Percentiles rank a stretch among this genome's conserved stretches.
phyloP scores from a whole-genome alignment of 2,888 invertebrate genomes.

The Andrena bicolor region DNA sequence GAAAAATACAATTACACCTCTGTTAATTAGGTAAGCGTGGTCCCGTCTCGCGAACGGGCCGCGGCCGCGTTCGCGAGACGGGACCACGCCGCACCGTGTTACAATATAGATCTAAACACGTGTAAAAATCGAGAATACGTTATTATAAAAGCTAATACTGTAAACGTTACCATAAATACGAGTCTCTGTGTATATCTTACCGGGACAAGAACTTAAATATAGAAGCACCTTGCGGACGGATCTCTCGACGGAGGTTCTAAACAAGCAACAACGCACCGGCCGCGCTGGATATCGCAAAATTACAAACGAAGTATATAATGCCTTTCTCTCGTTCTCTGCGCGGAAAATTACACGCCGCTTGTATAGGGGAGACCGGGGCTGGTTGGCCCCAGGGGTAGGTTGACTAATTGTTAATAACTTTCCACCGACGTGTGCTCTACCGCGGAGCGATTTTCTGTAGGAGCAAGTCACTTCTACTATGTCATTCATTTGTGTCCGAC shows the following conservation, averaged over 20 bases:
- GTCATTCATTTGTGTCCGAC: too few relatives aligned
- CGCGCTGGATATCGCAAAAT: neutral
- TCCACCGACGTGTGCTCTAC: too few relatives aligned
- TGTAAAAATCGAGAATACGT: slow-evolving; percentile 38
- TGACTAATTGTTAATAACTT: too few relatives aligned
- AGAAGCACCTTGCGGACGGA: slow-evolving; percentile 50
- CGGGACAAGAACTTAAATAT: slow-evolving; percentile 33
- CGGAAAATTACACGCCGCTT: neutral
- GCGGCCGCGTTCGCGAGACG: neutral
- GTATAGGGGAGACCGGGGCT: too few relatives aligned
- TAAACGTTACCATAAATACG: slow-evolving; percentile 62
- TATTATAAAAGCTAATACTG: slow-evolving; percentile 64
- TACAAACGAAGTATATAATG: slow-evolving; percentile 29
- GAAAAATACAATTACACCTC: slow-evolving; percentile 27
- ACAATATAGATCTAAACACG: slow-evolving; percentile 34
- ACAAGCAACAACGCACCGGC: neutral
- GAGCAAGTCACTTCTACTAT: too few relatives aligned
- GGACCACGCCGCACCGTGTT: slow-evolving; percentile 20
- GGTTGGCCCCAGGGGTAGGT: too few relatives aligned
- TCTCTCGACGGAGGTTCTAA: slow-evolving; percentile 13
- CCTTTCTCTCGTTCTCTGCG: neutral
- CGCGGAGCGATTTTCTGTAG: too few relatives aligned
- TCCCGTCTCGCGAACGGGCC: neutral
- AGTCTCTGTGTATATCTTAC: slow-evolving; percentile 27
- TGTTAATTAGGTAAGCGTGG: slow-evolving; percentile 39